These are phyloP conservation scores for Rhinogobio ventralis DNA, from an alignment of 2,797 vertebrate species.

Conservation along the genomic window DNA sequence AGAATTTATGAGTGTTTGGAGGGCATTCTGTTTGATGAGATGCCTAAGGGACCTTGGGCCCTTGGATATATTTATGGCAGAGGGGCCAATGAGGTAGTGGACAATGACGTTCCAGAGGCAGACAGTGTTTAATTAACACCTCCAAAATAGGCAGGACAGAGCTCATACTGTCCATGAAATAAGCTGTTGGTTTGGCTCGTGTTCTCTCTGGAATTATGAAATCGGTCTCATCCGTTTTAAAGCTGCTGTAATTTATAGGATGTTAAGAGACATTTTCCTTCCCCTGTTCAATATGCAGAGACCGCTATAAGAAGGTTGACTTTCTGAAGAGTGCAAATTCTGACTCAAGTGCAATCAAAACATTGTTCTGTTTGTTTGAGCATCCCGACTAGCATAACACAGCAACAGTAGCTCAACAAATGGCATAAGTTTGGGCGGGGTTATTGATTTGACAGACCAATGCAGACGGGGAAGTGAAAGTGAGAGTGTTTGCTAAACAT, in stretches of 20 bases:
- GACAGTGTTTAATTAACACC: conserved; percentile 58
- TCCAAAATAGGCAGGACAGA: conserved; percentile 51
- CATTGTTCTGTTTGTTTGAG: no score
- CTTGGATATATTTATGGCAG: conserved; percentile 49
- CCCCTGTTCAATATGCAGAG: neutral
- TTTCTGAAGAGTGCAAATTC: neutral
- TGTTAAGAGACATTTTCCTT: neutral
- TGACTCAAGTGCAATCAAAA: no score
- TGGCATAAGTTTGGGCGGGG: no score
- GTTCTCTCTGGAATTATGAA: neutral
- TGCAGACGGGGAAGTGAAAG: neutral
- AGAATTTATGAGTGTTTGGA: conserved; percentile 20
- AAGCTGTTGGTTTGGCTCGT: neutral
- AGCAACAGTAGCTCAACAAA: no score
- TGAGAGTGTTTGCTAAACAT: no score
- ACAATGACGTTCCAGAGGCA: conserved; percentile 39
- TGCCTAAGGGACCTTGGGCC: conserved; percentile 30
- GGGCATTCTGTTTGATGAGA: conserved; percentile 37
- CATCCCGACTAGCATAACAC: no score
- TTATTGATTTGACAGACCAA: neutral
- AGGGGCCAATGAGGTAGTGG: conserved; percentile 44
- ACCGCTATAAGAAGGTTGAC: neutral
- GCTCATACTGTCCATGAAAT: neutral
- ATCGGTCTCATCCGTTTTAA: neutral
- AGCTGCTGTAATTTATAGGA: neutral